Base-by-base conservation (phyloP, 2,797 vertebrate genomes). In the Tiaroga cobitis region DNA sequence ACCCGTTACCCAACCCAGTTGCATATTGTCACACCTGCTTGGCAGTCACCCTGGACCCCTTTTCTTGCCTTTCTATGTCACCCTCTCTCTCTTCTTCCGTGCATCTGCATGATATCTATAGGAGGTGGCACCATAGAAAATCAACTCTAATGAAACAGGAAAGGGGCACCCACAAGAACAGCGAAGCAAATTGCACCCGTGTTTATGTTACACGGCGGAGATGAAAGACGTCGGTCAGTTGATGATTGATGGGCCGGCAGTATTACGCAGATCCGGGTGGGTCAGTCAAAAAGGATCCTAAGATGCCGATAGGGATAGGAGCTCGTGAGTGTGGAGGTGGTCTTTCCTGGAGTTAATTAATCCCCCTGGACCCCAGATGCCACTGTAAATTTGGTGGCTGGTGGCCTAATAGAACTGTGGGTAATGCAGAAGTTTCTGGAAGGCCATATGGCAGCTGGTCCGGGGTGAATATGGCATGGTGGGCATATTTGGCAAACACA, bases 11-110 rank as follows among this genome's bases (percentile, higher is more conserved):
- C 73, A 65, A 84, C 65, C 37, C 82, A 68, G n/a, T 76, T 76
- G 16, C 26, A 90, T 94, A 91, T 93, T 92, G 93, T 93, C 87
- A 93, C 95, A 95, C 94, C 93, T 94, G 93, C 92, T 91, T 85
- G 83, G 63, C 78, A 84, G 54, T 81, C 87, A 87, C 85, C 80
- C 89, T 86, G 89, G 74, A 67, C 81, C 67, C 39, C 43, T 63
- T 68, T 83, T 61, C 80, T 88, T 80, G 41, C 43, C 41, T 61
- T 63, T 18, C 41, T 65, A n/a, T n/a, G 54, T 61, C 59, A 75
- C 73, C 81, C 75, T 83, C 21, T 61, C 54, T 80, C 46, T 65
- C 61, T 41, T 67, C 29, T 41, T 65, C 68, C 29, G 15, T 84
- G 89, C 90, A 92, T 93, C 90, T 92, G 92, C 83, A 49, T 88